Evolutionary conservation across 2,888 invertebrate genomes (phyloP), one percentile per base, ranked within the genome.

Genomic region (Latrodectus elegans): DNA sequence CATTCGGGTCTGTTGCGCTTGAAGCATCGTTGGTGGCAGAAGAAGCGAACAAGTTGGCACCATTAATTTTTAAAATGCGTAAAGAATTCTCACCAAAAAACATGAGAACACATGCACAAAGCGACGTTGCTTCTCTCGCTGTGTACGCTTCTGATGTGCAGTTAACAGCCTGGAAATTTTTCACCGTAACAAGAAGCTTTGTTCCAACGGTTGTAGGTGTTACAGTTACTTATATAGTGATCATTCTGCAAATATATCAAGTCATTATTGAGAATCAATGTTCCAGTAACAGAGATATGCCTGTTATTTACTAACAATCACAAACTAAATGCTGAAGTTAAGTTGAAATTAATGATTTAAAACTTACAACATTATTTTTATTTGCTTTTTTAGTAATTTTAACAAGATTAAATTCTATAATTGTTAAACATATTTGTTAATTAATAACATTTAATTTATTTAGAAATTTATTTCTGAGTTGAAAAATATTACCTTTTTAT

Each of bases 151-250:
- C 51, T 11, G 78, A 68, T 70, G 70, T 78, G 9, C 78, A 78
- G 22, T 26, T 78, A 4, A 78, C 78, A 2, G 78, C 78, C 0
- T 78, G 78, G 78, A 78, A 78, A 26, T 78, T 70, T 49, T 78
- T 78, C 51, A 78, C 78, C 1, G 55, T 78, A 1, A 68, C 78
- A 1, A 68, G 78, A 78, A 68, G 38, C 22, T 78, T 78, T 26
- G 9, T 70, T 10, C 78, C 78, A 26, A 70, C 78, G n/a, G 78
- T 70, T 8, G 53, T 78, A 15, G 78, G 78, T 26, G 70, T 78
- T 17, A 78, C 78, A 17, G 68, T 52, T 0, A 78, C 78, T 55
- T 78, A 78, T 53, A 70, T 70, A 78, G 12, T 78, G 4, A 55
- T 78, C 26, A 78, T 78, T 55, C 12, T 78, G 12, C 78, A 78